Evolutionary conservation across 2,888 invertebrate species (phyloP), one percentile per base, ranked within the genome.

Genomic region (Noctua pronuba): DNA sequence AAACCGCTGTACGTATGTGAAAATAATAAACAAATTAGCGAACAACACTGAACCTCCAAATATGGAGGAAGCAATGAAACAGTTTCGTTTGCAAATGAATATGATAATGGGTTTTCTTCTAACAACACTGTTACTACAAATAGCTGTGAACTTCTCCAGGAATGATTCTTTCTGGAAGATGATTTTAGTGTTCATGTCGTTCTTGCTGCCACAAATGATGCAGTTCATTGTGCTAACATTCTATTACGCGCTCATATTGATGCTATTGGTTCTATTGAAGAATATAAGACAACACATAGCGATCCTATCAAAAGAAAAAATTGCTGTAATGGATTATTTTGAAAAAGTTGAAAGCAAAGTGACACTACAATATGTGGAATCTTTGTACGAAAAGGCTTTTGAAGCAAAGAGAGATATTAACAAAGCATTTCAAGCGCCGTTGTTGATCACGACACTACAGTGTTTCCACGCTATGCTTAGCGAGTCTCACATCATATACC

Each of bases 391-490:
- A 0, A 92, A 92, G 75, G 92, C 90, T 11, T 92, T 92, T 73
- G 91, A 93, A 44, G 88, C 93, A 24, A 95, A 94, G 82, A 83
- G 89, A 7, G 88, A 89, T 21, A 93, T 96, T 73, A 95, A 94
- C 77, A 72, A 88, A 44, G 91, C 91, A 11, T 96, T 95, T 84
- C 92, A 95, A 88, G 94, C 93, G 0, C 92, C 94, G 0, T 90
- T 96, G 52, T 80, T 96, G 35, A 83, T 93, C 16, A 92, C 93
- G 0, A 86, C 92, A 4, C 67, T 95, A 18, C 96, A 96, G 85
- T 93, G 94, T 82, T 96, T 96, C 67, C 96, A 96, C 76, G 82
- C 93, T 0, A 92, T 95, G 60, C 93, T 96, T 2, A 95, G 95
- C 70, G 95, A 96, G 75, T 85, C 93, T 1, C 93, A 95, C 80